Evolutionary conservation across 2,888 invertebrate genomes (phyloP), one percentile per base, ranked within the genome.

Genomic region (Spodoptera picta): DNA sequence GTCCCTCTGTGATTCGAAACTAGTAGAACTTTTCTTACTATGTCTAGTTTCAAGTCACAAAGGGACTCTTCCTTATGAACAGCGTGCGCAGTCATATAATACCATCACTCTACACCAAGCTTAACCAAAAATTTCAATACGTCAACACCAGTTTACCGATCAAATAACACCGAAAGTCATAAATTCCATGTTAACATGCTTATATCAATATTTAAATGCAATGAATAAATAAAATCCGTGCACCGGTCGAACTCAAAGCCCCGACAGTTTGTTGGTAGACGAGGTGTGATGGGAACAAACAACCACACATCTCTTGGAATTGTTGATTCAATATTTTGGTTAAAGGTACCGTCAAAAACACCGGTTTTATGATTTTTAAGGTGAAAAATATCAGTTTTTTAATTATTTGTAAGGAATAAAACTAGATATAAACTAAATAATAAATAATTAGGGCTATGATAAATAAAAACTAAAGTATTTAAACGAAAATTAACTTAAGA

Each of bases 271-370:
- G 36, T 53, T 57, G 75, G 60, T 65, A 73, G 70, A 72, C 73
- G 58, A 69, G 52, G 65, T 66, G 76, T 44, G 47, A 65, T 65
- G 60, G 51, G 55, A 48, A 54, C 61, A 73, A 69, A 75, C 54
- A 74, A 3, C 53, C 23, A 60, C 47, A 61, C 50, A 55, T 45
- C 31, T 53, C 68, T 44, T 50, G 46, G 24, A 10, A 51, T 48
- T 49, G 52, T 24, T 63, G 60, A 58, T 62, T 64, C 65, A 79
- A 79, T 76, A 73, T 79, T 77, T 66, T 57, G 49, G 36, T 48
- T 48, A 60, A 48, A 58, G 70, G 70, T 77, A 79, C 67, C 48
- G 47, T 50, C 54, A 19, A 4, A 7, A 4, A 50, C 58, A 70
- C 27, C 73, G 69, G 48, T 65, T 4, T 36, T 36, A 36, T 9